phyloP scores from a whole-genome alignment of 2,888 invertebrate genomes.

The Polia nebulosa region DNA sequence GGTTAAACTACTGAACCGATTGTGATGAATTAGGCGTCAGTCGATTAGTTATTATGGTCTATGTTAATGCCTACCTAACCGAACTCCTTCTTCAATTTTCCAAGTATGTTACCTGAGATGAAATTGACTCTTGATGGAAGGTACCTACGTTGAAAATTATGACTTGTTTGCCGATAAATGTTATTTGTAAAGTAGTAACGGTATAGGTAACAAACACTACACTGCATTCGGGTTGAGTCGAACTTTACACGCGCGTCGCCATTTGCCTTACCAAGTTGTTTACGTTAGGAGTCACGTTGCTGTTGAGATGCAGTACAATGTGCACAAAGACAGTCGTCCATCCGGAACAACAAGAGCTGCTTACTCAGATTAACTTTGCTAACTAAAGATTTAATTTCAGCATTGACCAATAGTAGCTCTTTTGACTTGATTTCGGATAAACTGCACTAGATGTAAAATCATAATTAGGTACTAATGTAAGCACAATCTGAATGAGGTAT shows the following conservation, averaged over 20 bases:
- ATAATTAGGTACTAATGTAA: slow-evolving; percentile 20
- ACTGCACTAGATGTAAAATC: slow-evolving; percentile 12
- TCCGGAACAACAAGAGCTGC: slow-evolving; percentile 52
- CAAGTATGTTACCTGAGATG: background rate
- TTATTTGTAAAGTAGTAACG: slow-evolving; percentile 27
- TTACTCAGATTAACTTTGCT: slow-evolving; percentile 21
- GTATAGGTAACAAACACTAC: slow-evolving; percentile 48
- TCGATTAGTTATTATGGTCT: too few relatives aligned
- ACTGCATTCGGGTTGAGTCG: slow-evolving; percentile 38
- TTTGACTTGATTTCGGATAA: background rate
- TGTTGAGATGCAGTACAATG: slow-evolving; percentile 68
- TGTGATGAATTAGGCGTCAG: too few relatives aligned
- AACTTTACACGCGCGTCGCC: slow-evolving; percentile 64
- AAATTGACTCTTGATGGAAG: background rate
- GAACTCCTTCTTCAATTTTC: background rate
- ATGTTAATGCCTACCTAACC: too few relatives aligned
- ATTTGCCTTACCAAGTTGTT: slow-evolving; percentile 67
- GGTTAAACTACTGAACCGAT: too few relatives aligned
- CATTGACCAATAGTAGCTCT: background rate
- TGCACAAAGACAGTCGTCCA: slow-evolving; percentile 45
- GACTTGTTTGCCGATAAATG: background rate
- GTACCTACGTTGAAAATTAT: background rate
- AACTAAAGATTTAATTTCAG: slow-evolving; percentile 10
- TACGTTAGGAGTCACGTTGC: slow-evolving; percentile 75
- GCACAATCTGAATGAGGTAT: slow-evolving; percentile 20